Conservation (phyloP, 2,888 invertebrate genomes). For the Phrixothrix hirtus region DNA sequence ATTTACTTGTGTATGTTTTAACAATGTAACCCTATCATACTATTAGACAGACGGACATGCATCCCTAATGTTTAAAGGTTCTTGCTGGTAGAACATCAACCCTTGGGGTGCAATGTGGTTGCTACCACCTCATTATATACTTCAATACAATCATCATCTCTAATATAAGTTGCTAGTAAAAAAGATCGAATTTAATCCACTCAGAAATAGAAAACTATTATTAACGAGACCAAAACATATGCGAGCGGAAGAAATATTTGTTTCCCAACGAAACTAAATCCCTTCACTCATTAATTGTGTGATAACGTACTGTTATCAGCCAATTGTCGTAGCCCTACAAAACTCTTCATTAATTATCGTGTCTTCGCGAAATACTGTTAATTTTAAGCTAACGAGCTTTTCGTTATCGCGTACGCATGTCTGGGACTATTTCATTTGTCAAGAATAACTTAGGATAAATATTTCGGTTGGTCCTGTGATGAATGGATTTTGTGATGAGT, state of each 20-base stretch:
- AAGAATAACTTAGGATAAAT: slow-evolving; percentile 42
- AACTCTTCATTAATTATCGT: slow-evolving; percentile 53
- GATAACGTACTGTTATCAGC: slow-evolving; percentile 50
- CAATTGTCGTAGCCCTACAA: slow-evolving; percentile 49
- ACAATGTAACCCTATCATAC: slow-evolving; percentile 52
- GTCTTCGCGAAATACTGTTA: slow-evolving; percentile 51
- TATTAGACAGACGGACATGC: slow-evolving; percentile 43
- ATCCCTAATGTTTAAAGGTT: slow-evolving; percentile 46
- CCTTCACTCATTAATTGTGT: slow-evolving; percentile 51
- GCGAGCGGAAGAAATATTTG: too few species aligned
- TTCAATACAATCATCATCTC: too few species aligned
- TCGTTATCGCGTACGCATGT: slow-evolving; percentile 47
- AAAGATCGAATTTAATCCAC: neutral
- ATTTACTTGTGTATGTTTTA: slow-evolving; percentile 50
- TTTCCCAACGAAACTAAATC: slow-evolving; percentile 46
- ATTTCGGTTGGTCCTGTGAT: slow-evolving; percentile 42
- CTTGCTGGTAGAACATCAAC: slow-evolving; percentile 35
- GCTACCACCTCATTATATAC: slow-evolving; percentile 21
- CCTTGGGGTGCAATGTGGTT: slow-evolving; percentile 21
- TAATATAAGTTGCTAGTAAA: too few species aligned
- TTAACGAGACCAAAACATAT: too few species aligned
- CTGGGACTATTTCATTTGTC: slow-evolving; percentile 49
- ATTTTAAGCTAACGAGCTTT: slow-evolving; percentile 49
- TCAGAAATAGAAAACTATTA: too few species aligned
- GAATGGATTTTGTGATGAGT: slow-evolving; percentile 46